These are phyloP conservation scores for Bujurquina vittata DNA, from an alignment of 2,113 vertebrate species.

Conservation along the genomic window DNA sequence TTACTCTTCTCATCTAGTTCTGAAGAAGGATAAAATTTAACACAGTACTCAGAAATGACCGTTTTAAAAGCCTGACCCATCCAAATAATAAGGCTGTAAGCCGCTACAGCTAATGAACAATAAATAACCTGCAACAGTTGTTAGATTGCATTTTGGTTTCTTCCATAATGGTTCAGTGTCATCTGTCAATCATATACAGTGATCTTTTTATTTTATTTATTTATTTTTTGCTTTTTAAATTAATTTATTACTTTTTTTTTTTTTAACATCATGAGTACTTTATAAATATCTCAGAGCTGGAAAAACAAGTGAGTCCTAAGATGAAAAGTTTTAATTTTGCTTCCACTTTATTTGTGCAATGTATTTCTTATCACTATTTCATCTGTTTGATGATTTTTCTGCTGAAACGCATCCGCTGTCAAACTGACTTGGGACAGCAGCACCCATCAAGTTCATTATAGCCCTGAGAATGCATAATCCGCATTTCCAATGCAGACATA, in stretches of 20 bases:
- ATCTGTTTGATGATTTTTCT: not conserved
- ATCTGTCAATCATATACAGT: not conserved
- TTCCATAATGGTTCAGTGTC: not conserved
- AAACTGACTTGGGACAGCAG: not conserved
- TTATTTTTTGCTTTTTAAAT: too few relatives aligned
- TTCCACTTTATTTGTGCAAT: not conserved
- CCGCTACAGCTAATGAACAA: not conserved
- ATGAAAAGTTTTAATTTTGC: too few relatives aligned
- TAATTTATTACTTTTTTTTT: too few relatives aligned
- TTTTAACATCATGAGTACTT: not conserved
- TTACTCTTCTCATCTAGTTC: not conserved
- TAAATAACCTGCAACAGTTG: too few relatives aligned
- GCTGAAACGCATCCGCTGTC: not conserved
- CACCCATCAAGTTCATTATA: not conserved
- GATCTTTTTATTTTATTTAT: too few relatives aligned
- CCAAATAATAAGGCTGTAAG: not conserved
- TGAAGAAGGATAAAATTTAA: not conserved
- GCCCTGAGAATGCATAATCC: not conserved
- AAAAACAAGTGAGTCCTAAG: not conserved
- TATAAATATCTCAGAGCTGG: not conserved
- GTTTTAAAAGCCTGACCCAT: rapidly evolving
- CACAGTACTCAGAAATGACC: not conserved
- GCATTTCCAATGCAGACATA: not conserved
- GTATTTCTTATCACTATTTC: not conserved
- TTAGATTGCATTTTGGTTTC: too few relatives aligned